Percentiles rank a stretch among this genome's conserved stretches.
Evolutionary conservation across 2,113 vertebrate species (phyloP).

Genomic region (Gallinago undulata): DNA sequence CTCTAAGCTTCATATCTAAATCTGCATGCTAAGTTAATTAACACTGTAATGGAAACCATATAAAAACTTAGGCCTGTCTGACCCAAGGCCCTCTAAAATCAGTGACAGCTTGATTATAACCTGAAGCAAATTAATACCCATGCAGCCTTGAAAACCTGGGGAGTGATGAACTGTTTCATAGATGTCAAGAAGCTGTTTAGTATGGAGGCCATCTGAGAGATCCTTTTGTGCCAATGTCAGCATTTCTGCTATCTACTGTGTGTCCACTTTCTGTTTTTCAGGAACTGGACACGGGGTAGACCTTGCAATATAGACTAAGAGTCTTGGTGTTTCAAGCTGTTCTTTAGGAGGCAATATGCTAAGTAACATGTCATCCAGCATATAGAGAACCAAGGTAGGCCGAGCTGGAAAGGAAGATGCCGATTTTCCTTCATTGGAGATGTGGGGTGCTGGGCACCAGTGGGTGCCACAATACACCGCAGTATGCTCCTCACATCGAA

Average conservation of each 20-base stretch:
- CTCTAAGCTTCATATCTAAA: slow-evolving; percentile 6
- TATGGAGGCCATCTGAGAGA: not conserved
- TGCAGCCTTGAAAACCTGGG: not conserved
- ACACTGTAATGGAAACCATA: slow-evolving; percentile 15
- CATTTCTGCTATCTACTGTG: not conserved
- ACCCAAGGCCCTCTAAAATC: slow-evolving; percentile 26
- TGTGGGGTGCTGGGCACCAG: not conserved
- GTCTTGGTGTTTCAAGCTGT: not conserved
- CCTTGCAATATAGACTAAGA: not conserved
- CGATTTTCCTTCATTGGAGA: fast-evolving
- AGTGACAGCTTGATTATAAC: slow-evolving; percentile 41
- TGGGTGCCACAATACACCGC: fast-evolving
- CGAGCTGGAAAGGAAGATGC: not conserved
- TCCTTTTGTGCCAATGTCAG: not conserved
- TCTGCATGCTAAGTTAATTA: slow-evolving; percentile 48
- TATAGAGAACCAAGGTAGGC: not conserved
- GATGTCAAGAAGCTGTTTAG: not conserved
- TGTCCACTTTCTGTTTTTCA: not conserved
- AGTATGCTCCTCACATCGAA: not conserved
- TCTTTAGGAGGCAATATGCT: not conserved
- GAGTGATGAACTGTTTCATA: not conserved
- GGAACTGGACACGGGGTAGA: not conserved
- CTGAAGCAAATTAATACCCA: slow-evolving; percentile 14
- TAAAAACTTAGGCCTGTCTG: not conserved
- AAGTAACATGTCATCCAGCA: not conserved